These are phyloP conservation scores for Zaprionus davidi DNA, from an alignment of 1,140 invertebrate species.

Conservation along the genomic window DNA sequence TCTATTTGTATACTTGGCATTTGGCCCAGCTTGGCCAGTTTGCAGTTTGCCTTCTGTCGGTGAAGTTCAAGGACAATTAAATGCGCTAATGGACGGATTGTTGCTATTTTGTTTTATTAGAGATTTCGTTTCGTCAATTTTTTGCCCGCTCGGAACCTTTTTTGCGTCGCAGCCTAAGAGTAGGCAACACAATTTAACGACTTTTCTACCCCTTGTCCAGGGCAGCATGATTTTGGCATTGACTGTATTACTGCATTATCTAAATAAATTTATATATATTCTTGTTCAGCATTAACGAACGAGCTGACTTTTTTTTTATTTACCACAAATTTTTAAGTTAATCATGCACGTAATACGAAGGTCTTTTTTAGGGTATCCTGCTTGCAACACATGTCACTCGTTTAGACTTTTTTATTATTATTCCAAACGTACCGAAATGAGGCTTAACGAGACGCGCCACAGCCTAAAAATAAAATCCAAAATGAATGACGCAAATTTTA, in stretches of 20 bases:
- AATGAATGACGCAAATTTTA: slow-evolving; percentile 42
- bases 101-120: slow-evolving; percentile 22
- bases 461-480: slow-evolving; percentile 45
- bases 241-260: not conserved
- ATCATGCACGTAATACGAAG: not conserved
- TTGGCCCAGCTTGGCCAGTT: slow-evolving; percentile 21
- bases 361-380: not conserved
- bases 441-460: slow-evolving; percentile 25
- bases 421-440: not conserved
- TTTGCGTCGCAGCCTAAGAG: slow-evolving; percentile 37
- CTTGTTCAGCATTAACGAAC: not conserved
- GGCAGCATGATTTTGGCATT: not conserved
- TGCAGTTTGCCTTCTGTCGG: slow-evolving; percentile 11
- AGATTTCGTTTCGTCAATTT: not conserved
- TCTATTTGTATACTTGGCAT: slow-evolving; percentile 26
- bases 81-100: slow-evolving; percentile 22
- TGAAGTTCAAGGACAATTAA: slow-evolving; percentile 52
- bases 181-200: slow-evolving; percentile 30
- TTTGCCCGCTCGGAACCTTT: not conserved
- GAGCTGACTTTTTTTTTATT: not conserved
- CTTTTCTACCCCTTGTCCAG: not conserved
- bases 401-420: not conserved
- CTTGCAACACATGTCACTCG: not conserved
- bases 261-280: not conserved
- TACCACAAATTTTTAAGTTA: not conserved